A percentile compares a stretch with the other conserved stretches of the same genome.
phyloP scores from a whole-genome alignment of 2,888 invertebrate genomes.

The Chrysina gloriosa region DNA sequence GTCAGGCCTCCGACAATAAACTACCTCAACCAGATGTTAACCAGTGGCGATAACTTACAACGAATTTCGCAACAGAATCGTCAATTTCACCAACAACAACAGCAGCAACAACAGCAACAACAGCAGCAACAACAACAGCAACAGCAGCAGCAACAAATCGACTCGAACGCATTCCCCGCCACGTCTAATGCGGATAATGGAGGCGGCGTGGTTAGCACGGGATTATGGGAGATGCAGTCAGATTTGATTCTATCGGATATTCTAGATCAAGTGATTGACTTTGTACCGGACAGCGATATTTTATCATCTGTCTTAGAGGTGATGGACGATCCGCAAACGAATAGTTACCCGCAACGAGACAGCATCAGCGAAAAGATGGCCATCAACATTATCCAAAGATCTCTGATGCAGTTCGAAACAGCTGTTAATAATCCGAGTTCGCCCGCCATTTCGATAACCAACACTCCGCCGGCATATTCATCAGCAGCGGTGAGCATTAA shows the following conservation, averaged over 20 bases:
- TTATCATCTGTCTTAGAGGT: slow-evolving; percentile 65
- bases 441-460: slow-evolving; percentile 67
- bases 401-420: slow-evolving; percentile 85
- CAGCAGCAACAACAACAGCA: slow-evolving; percentile 1
- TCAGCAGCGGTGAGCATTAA: slow-evolving; percentile 58
- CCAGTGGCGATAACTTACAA: slow-evolving; percentile 59
- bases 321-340: slow-evolving; percentile 58
- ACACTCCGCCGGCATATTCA: slow-evolving; percentile 73
- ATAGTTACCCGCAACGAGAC: slow-evolving; percentile 53
- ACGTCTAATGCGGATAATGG: slow-evolving; percentile 56
- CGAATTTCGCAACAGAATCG: slow-evolving; percentile 52
- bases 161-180: slow-evolving; percentile 49
- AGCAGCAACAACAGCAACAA: slow-evolving; percentile 19
- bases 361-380: slow-evolving; percentile 80
- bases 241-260: slow-evolving; percentile 85
- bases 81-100: slow-evolving; percentile 45
- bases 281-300: slow-evolving; percentile 72
- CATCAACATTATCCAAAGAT: slow-evolving; percentile 90
- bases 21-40: slow-evolving; percentile 62
- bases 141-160: slow-evolving; percentile 36
- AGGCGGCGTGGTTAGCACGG: neutral
- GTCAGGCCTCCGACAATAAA: slow-evolving; percentile 53
- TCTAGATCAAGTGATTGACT: slow-evolving; percentile 86
- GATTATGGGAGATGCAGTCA: slow-evolving; percentile 65
- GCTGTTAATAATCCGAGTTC: slow-evolving; percentile 74